Evolutionary conservation across 2,113 vertebrate species (phyloP), one percentile per base, ranked within the genome.

Genomic region (Solenodon paradoxus): DNA sequence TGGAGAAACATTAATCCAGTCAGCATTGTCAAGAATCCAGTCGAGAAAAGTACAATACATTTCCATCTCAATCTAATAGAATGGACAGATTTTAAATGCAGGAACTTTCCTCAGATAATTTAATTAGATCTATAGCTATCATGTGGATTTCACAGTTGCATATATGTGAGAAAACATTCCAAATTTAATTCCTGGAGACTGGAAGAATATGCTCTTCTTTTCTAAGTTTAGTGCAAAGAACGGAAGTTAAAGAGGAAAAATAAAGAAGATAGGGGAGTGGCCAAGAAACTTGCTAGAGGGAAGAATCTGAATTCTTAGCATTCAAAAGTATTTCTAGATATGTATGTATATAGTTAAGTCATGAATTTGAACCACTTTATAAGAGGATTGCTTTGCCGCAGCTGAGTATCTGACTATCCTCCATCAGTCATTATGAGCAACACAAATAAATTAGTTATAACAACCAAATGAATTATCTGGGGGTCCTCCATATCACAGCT

Each of bases 401-500:
- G 38, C 13, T 91, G 61, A 16, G 20, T 91, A 78, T 63, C 69
- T 45, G 40, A 51, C 40, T 47, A 35, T 24, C 40, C 63, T 64
- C 49, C 51, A 40, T 51, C 51, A 95, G 47, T 63, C 47, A 80
- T 8, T 93, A 64, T 83, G 45, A 90, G 20, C 22, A 89, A 92
- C 63, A 96, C 22, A 61, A 63, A 93, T 17, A 93, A 88, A 95
- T 66, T 89, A 94, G 30, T 35, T 20, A 63, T 63, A 61, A 40
- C 35, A 59, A 28, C 38, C 86, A 0, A 0, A 87, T 87, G 84
- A 93, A 81, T 95, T 83, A 92, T 92, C 61, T 84, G 79, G 16
- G 47, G 12, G 19, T 42, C 16, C 20, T 83, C 35, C 30, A 94
- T 53, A 45, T 55, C 51, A 61, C n/a, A 92, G 57, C 69, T 80